Conservation (phyloP, 2,113 vertebrate species). For the Gadus chalcogrammus region DNA sequence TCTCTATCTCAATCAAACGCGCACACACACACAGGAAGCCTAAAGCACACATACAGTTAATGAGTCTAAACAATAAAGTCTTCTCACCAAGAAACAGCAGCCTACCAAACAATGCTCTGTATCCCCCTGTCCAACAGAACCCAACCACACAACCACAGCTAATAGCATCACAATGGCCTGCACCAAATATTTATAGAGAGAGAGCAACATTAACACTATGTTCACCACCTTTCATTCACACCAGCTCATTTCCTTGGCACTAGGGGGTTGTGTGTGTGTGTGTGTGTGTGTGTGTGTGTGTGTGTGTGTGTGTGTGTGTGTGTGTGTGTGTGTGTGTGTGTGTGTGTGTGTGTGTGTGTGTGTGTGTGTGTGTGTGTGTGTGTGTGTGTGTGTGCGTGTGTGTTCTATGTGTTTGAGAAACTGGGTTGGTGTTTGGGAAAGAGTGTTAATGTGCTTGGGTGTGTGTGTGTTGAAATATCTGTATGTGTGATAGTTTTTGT, state of each 20-base stretch:
- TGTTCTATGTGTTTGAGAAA: not conserved
- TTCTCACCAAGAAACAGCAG: conserved; percentile 56
- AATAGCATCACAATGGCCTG: conserved; percentile 50
- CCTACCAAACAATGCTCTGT: conserved; percentile 44
- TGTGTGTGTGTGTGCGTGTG: too few relatives aligned
- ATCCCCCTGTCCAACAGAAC: conserved; percentile 37
- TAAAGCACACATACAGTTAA: conserved; percentile 57
- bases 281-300: too few relatives aligned
- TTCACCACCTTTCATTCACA: conserved; percentile 3
- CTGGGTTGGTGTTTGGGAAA: not conserved
- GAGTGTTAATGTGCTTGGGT: too few relatives aligned
- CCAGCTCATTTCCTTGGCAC: conserved; percentile 17
- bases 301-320: too few relatives aligned
- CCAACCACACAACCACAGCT: conserved; percentile 8
- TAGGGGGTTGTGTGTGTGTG: conserved; percentile 1
- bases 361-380: too few relatives aligned
- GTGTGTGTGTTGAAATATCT: too few relatives aligned
- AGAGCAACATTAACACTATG: conserved; percentile 40
- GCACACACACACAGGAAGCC: conserved; percentile 38
- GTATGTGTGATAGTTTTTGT: too few relatives aligned
- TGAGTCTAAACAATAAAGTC: conserved; percentile 53
- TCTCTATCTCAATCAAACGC: not conserved
- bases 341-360: too few relatives aligned
- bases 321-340: too few relatives aligned
- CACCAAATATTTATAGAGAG: conserved; percentile 55